Base-by-base conservation (phyloP, 2,113 vertebrate genomes). In the Cyprinodon tularosa region DNA sequence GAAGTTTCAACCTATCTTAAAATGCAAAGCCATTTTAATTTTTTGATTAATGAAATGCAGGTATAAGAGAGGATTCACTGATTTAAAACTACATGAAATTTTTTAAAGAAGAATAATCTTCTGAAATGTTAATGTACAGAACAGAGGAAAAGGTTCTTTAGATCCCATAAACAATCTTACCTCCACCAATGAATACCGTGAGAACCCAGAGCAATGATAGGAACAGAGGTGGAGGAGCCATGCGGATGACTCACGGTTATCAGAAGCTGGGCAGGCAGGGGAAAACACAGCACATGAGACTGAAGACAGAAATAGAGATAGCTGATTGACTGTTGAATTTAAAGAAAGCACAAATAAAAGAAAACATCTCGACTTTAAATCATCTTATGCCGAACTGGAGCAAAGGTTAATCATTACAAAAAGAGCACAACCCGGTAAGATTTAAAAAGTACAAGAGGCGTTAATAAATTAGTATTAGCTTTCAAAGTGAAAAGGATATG, bases 211-310 rank as follows among this genome's bases (percentile, higher is more conserved):
- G 75, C 42, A 67, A 11, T 40, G 79, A 14, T 0, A 80, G 9
- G 64, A 44, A 4, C 1, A 38, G 7, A 39, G 22, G n/a, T 71
- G 20, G 71, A 2, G 48, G 71, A 78, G 84, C 89, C 91, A 92
- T 92, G 77, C 66, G 59, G 57, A 63, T 9, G 13, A 71, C 66
- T 53, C 64, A 1, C 70, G 60, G 45, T 44, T 65, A 36, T 60
- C 74, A 71, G 68, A 60, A 15, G 12, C 62, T 53, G 50, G 44
- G 40, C 17, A 0, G 40, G 64, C 48, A 50, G 29, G 22, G 17
- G 17, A 36, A 81, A 80, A 66, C 36, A n/a, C 76, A 59, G 38
- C 66, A 39, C n/a, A 70, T 81, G 62, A 40, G 81, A 73, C 61
- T 38, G 53, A 22, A 65, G 36, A 71, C 2, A 57, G 11, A 53